phyloP scores from a whole-genome alignment of 2,113 vertebrate genomes.

The Microcebus lehilahytsara region DNA sequence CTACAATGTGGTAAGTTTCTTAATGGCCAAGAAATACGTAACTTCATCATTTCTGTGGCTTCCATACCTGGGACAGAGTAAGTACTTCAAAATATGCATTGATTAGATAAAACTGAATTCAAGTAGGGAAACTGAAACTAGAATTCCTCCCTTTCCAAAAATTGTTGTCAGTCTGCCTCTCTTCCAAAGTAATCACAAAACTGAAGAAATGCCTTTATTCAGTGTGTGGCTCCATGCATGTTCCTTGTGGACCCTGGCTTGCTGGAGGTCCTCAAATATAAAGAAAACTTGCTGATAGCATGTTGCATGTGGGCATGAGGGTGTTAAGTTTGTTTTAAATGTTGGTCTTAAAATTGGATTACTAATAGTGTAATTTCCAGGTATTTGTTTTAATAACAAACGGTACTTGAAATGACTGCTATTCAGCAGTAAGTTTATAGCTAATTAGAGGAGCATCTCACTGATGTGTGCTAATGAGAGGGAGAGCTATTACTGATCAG shows the following conservation, averaged over 20 bases:
- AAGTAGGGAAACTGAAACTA: not conserved
- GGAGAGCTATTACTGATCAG: constrained; percentile 66
- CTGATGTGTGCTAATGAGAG: constrained; percentile 65
- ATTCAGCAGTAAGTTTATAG: constrained; percentile 65
- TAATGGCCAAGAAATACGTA: not conserved
- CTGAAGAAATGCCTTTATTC: not conserved
- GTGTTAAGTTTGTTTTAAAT: constrained; percentile 53
- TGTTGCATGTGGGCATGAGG: not conserved
- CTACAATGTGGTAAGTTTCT: not conserved
- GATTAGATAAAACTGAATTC: not conserved
- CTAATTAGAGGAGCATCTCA: constrained; percentile 68
- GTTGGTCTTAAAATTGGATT: constrained; percentile 56
- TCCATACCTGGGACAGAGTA: not conserved
- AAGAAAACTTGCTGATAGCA: not conserved
- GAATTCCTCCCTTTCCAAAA: not conserved
- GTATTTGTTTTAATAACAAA: constrained; percentile 77
- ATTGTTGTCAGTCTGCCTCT: not conserved
- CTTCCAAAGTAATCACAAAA: not conserved
- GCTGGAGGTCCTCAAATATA: not conserved
- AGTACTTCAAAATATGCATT: not conserved
- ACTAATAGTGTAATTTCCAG: constrained; percentile 73
- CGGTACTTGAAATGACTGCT: constrained; percentile 62
- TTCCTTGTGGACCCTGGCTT: not conserved
- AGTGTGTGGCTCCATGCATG: not conserved
- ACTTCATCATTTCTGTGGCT: not conserved